Evolutionary conservation across 92 coral and sea anemone species (phyloP).

Genomic region (Phenganax subtilis): DNA sequence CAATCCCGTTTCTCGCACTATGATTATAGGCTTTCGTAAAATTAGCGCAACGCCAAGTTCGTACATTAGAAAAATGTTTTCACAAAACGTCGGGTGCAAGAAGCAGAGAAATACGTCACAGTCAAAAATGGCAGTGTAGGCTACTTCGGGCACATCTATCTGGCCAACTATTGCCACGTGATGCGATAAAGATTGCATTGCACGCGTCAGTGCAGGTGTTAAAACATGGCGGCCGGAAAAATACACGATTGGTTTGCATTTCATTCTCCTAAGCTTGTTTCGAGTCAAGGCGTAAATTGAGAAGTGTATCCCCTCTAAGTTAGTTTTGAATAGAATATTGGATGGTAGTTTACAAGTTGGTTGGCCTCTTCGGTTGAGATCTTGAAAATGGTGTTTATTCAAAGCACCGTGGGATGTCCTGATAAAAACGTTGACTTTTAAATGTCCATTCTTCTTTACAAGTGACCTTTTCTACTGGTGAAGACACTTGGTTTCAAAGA

Average conservation of each 20-base stretch:
- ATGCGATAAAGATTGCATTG: not conserved
- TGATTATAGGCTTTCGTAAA: slow-evolving; percentile 10
- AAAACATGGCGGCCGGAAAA: slow-evolving; percentile 19
- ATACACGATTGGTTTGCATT: slow-evolving; percentile 24
- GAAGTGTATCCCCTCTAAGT: not conserved
- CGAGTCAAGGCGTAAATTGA: not conserved
- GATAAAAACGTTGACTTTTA: no score
- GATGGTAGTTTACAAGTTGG: not conserved
- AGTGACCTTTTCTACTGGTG: no score
- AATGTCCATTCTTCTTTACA: no score
- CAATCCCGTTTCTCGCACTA: slow-evolving; percentile 11
- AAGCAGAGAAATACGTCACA: slow-evolving; percentile 13
- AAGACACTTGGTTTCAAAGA: no score
- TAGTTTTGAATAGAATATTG: not conserved
- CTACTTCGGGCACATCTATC: slow-evolving; percentile 16
- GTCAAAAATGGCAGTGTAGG: slow-evolving; percentile 6
- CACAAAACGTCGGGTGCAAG: not conserved
- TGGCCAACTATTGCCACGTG: not conserved
- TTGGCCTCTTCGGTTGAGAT: not conserved
- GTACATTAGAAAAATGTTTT: slow-evolving; percentile 3
- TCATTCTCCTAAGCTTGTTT: not conserved
- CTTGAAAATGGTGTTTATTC: not conserved
- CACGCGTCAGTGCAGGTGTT: not conserved
- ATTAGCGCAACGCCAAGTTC: slow-evolving; percentile 30
- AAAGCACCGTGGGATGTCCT: no score